These are phyloP conservation scores for Smittia aterrima DNA, from an alignment of 2,888 invertebrate genomes.

Conservation along the genomic window DNA sequence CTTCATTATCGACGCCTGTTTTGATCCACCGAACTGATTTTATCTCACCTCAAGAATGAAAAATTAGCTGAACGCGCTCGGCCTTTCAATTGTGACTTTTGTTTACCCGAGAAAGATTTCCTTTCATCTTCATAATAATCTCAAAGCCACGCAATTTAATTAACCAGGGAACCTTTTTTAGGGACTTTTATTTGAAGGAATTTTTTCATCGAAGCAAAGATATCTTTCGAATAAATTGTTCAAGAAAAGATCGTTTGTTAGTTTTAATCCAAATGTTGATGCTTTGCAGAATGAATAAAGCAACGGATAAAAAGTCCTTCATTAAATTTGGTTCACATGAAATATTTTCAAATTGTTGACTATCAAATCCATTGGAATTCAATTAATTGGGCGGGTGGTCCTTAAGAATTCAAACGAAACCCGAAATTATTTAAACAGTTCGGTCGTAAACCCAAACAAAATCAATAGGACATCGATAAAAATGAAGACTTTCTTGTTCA, in stretches of 20 bases:
- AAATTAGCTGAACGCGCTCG: not conserved
- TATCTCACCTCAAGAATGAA: slow-evolving; percentile 16
- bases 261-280: too few relatives aligned
- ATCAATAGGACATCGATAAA: not conserved
- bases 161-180: not conserved
- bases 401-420: not conserved
- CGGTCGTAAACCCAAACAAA: not conserved
- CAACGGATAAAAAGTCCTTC: not conserved
- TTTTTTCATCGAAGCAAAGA: too few relatives aligned
- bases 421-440: not conserved
- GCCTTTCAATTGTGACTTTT: not conserved
- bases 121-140: not conserved
- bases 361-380: not conserved
- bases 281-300: not conserved
- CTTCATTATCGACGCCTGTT: not conserved
- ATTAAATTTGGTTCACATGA: too few relatives aligned
- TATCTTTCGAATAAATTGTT: too few relatives aligned
- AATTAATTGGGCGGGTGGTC: slow-evolving; percentile 21
- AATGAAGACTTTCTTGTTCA: not conserved
- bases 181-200: not conserved
- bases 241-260: too few relatives aligned
- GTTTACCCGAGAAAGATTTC: not conserved
- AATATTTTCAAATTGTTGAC: not conserved
- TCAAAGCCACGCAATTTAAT: slow-evolving; percentile 5
- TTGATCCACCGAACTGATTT: not conserved